These are phyloP conservation scores for Callimorpha dominula DNA, from an alignment of 2,888 invertebrate genomes.

Conservation along the genomic window DNA sequence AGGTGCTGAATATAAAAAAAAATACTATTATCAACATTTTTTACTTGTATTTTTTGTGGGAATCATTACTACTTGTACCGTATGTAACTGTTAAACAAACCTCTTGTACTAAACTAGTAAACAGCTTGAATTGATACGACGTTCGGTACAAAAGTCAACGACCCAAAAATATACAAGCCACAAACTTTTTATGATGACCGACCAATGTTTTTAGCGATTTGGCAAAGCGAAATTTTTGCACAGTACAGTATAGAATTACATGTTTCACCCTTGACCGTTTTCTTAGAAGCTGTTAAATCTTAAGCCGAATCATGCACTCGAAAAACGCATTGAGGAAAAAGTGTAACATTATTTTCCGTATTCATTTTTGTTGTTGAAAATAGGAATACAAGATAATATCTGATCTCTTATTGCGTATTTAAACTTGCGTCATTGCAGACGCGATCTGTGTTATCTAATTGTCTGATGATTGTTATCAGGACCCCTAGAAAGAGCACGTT, in stretches of 20 bases:
- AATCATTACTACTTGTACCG: not conserved
- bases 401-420: conserved; percentile 1
- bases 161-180: not conserved
- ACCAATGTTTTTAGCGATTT: not conserved
- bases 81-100: conserved; percentile 6
- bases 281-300: not conserved
- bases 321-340: conserved; percentile 2
- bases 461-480: not conserved
- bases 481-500: too few relatives aligned
- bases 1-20: not conserved
- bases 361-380: not conserved
- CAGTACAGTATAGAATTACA: not conserved
- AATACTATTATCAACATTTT: not conserved
- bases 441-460: not conserved
- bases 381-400: not conserved
- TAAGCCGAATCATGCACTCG: not conserved
- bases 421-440: not conserved
- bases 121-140: conserved; percentile 1
- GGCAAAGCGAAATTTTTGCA: not conserved
- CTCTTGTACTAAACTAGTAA: conserved; percentile 14
- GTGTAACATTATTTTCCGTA: not conserved
- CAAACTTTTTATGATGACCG: not conserved
- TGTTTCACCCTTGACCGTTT: not conserved
- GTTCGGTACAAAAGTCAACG: conserved; percentile 6
- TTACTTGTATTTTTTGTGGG: not conserved